phyloP scores from a whole-genome alignment of 1,140 invertebrate genomes.

The Eumeta japonica region DNA sequence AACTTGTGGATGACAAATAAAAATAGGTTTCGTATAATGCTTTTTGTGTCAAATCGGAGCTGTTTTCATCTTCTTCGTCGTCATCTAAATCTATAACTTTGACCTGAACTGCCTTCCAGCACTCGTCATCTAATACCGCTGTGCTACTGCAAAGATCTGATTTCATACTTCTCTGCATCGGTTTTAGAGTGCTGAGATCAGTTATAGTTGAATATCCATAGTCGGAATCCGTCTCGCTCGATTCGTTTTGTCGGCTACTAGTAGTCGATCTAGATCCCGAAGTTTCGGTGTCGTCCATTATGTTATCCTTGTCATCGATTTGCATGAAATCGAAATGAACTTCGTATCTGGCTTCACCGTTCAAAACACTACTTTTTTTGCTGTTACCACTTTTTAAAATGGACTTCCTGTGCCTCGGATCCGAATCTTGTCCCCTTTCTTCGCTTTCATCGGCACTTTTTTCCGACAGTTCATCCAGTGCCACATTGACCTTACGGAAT shows the following conservation, averaged over 20 bases:
- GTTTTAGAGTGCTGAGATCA: constrained; percentile 45
- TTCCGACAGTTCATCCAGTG: constrained; percentile 21
- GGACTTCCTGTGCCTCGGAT: constrained; percentile 15
- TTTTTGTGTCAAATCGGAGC: constrained; percentile 33
- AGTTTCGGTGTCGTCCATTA: constrained; percentile 55
- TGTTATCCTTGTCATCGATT: constrained; percentile 35
- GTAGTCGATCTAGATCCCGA: constrained; percentile 62
- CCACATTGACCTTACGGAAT: constrained; percentile 16
- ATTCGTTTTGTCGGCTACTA: constrained; percentile 43
- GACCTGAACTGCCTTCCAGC: constrained; percentile 46
- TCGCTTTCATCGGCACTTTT: constrained; percentile 14
- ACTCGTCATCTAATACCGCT: constrained; percentile 46
- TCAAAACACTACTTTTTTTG: too few relatives aligned
- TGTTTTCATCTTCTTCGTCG: constrained; percentile 35
- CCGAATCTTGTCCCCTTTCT: too few relatives aligned
- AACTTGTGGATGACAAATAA: constrained; percentile 62
- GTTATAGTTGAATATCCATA: constrained; percentile 58
- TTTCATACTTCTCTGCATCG: constrained; percentile 36
- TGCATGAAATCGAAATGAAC: constrained; percentile 32
- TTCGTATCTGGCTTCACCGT: not conserved
- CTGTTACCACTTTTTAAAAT: constrained; percentile 32
- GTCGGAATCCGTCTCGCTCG: constrained; percentile 60
- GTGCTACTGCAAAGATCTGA: constrained; percentile 31
- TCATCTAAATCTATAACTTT: constrained; percentile 29
- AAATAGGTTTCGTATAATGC: constrained; percentile 42